A percentile compares a stretch with the other conserved stretches of the same genome.
Conservation (phyloP, 2,888 invertebrate genomes). For the Rhagonycha lutea region DNA sequence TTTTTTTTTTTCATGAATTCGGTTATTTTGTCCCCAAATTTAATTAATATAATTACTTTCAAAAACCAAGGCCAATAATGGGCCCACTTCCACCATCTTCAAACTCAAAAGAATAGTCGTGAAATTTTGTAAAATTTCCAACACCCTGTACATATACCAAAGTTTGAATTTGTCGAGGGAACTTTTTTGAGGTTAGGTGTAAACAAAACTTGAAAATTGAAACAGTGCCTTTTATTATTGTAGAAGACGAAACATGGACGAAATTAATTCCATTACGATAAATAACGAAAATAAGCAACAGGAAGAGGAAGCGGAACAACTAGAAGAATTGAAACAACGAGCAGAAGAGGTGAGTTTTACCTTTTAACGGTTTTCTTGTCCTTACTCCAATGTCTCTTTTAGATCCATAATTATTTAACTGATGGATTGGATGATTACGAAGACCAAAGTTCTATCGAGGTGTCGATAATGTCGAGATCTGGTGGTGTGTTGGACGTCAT, state of each 20-base stretch:
- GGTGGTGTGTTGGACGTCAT: constrained; percentile 14
- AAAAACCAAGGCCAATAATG: too few species aligned
- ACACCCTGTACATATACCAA: too few species aligned
- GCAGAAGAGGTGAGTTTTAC: constrained; percentile 38
- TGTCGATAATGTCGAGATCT: constrained; percentile 33
- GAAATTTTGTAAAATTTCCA: too few species aligned
- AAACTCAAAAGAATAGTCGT: too few species aligned
- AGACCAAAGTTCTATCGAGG: constrained; percentile 38
- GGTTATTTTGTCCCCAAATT: too few species aligned
- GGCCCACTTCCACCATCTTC: too few species aligned
- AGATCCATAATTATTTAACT: constrained; percentile 37
- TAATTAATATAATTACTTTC: too few species aligned
- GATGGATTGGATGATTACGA: constrained; percentile 39
- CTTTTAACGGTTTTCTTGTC: neutral
- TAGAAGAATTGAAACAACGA: constrained; percentile 37
- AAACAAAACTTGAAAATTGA: neutral
- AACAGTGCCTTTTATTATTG: neutral
- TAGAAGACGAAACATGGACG: neutral
- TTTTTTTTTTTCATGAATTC: too few species aligned
- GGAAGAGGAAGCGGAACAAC: constrained; percentile 38
- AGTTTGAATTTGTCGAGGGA: neutral
- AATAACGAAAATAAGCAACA: constrained; percentile 12
- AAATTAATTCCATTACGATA: constrained; percentile 6
- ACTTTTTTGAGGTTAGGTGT: neutral
- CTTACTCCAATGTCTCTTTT: neutral